Evolutionary conservation across 1,140 invertebrate genomes (phyloP), one percentile per base, ranked within the genome.

Genomic region (Atta cephalotes): DNA sequence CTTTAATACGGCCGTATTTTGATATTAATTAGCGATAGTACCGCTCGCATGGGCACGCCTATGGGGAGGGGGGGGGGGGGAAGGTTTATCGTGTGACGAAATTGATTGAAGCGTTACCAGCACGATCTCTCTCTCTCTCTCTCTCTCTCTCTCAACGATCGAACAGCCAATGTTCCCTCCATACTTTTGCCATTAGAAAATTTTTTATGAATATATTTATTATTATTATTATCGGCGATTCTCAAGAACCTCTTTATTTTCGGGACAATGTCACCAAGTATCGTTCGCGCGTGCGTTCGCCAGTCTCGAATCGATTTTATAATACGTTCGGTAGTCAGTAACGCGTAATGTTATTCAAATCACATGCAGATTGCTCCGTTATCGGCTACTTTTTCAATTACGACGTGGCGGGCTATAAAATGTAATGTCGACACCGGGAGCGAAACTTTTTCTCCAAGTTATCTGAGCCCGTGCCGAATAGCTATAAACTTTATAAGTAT

Each of bases 381-480:
- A 90, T 90, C 90, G 90, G 90, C 89, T 89, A 91, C 90, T 91
- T 91, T 91, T 91, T 91, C 90, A 91, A 90, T 91, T 91, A 90
- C 84, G 87, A 88, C 80, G 88, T 89, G 79, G 78, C 78, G 81
- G 84, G 90, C 81, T 85, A 87, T 90, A 90, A 90, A 90, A 88
- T 89, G 88, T 90, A 90, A 90, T 79, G 68, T 28, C 65, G 87
- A 65, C 84, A 79, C 85, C 85, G 77, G 63, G 35, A 39, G 82
- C 71, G 60, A 76, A 89, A 89, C 87, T 88, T 89, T 89, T 88
- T 80, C 74, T 86, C 79, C 49, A 28, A 45, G n/a, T 72, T 74
- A 63, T 58, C 88, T 60, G 58, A 14, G 31, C 21, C 28, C 58
- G 53, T 58, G 88, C 88, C 88, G 88, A 89, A 89, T 85, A 88